Evolutionary conservation across 2,888 invertebrate species (phyloP).

Genomic region (Lasioglossum malachurum): DNA sequence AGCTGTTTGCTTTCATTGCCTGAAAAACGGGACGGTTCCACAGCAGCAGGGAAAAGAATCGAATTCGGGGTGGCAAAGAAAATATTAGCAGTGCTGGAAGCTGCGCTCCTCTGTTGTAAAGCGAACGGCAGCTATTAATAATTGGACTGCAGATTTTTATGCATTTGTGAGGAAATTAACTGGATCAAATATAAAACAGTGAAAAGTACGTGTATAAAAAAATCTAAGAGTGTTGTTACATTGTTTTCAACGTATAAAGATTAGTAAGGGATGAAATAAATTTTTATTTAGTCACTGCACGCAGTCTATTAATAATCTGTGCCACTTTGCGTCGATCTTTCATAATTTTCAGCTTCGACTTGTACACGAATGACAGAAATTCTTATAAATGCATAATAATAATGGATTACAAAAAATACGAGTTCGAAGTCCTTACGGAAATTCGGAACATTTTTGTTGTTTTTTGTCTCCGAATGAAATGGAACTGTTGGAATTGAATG

Average conservation of each 20-base stretch:
- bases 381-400: too few relatives aligned
- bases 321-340: too few relatives aligned
- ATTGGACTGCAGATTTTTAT: too few relatives aligned
- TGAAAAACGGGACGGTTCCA: background rate
- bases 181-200: too few relatives aligned
- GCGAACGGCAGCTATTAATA: background rate
- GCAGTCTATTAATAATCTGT: background rate
- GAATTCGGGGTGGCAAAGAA: background rate
- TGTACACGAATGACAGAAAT: too few relatives aligned
- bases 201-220: too few relatives aligned
- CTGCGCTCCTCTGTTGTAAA: background rate
- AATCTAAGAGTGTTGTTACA: too few relatives aligned
- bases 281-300: too few relatives aligned
- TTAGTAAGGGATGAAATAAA: too few relatives aligned
- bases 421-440: background rate
- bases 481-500: background rate
- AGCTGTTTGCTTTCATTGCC: slow-evolving; percentile 10
- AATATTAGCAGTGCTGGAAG: background rate
- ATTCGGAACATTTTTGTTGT: background rate
- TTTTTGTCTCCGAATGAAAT: background rate
- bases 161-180: too few relatives aligned
- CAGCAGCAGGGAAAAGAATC: background rate
- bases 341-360: too few relatives aligned
- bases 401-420: background rate
- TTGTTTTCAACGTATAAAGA: too few relatives aligned